A percentile compares a stretch with the other conserved stretches of the same genome.
These are phyloP conservation scores for Catamblyrhynchus diadema DNA, from an alignment of 2,797 vertebrate genomes.

Conservation along the genomic window DNA sequence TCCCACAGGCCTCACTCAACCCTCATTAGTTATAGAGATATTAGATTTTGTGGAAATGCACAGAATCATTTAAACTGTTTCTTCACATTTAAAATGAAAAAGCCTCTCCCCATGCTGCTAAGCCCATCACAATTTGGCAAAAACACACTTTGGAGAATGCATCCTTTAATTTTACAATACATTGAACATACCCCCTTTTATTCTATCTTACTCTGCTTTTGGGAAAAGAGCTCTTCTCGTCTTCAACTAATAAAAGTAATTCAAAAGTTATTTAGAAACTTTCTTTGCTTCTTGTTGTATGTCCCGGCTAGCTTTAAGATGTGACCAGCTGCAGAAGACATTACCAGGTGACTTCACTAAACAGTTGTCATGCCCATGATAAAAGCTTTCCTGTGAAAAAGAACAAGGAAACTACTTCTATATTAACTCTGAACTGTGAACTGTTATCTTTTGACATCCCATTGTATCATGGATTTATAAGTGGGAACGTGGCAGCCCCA, in stretches of 20 bases:
- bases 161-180: slow-evolving; percentile 6
- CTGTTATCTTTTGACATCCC: neutral
- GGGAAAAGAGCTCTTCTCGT: neutral
- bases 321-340: neutral
- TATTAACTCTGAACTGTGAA: neutral
- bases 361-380: neutral
- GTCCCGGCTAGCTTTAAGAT: neutral
- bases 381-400: neutral
- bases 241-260: neutral
- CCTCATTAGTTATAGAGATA: neutral
- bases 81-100: neutral
- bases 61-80: neutral
- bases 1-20: neutral
- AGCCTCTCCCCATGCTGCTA: neutral
- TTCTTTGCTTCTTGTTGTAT: neutral
- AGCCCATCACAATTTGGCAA: neutral
- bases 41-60: neutral
- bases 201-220: neutral
- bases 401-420: neutral
- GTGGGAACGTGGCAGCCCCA: neutral
- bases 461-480: neutral
- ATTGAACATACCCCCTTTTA: neutral
- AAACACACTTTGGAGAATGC: neutral
- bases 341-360: neutral
- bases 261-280: neutral